Percentiles rank a stretch among this genome's conserved stretches.
Evolutionary conservation across 2,113 vertebrate genomes (phyloP).

Genomic region (Marmota flaviventris): DNA sequence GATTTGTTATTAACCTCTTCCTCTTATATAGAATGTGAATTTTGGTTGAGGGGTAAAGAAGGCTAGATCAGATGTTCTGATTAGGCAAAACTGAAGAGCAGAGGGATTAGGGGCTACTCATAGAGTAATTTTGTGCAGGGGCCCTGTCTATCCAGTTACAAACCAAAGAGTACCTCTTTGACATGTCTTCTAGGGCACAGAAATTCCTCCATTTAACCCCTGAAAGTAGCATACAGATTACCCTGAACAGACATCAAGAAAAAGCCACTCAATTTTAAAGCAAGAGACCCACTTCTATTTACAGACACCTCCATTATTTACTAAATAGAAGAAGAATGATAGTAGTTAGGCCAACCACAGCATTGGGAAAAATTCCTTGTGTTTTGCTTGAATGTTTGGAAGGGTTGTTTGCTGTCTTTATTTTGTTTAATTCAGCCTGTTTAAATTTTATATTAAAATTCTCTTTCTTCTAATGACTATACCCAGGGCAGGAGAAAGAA

Average conservation of each 20-base stretch:
- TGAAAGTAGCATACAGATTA: not conserved
- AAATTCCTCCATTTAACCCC: not conserved
- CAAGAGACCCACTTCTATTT: not conserved
- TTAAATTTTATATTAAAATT: not conserved
- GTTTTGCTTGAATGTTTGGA: constrained; percentile 17
- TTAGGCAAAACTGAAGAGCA: not conserved
- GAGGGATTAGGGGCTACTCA: not conserved
- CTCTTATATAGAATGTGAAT: constrained; percentile 43
- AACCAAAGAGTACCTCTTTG: not conserved
- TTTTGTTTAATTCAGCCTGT: constrained; percentile 41
- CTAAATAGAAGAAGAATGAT: not conserved
- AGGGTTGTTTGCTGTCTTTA: not conserved
- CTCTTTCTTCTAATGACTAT: not conserved
- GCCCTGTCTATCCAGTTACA: not conserved
- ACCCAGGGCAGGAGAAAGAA: not conserved
- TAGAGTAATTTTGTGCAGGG: not conserved
- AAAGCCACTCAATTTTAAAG: constrained; percentile 18
- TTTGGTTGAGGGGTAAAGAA: not conserved
- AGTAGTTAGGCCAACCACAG: not conserved
- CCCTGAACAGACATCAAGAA: not conserved
- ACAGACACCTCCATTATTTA: not conserved
- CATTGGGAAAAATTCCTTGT: not conserved
- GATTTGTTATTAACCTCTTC: constrained; percentile 55
- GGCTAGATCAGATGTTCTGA: not conserved
- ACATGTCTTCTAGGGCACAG: not conserved